phyloP scores from a whole-genome alignment of 2,113 vertebrate species.

The Callochromis pleurospilus region DNA sequence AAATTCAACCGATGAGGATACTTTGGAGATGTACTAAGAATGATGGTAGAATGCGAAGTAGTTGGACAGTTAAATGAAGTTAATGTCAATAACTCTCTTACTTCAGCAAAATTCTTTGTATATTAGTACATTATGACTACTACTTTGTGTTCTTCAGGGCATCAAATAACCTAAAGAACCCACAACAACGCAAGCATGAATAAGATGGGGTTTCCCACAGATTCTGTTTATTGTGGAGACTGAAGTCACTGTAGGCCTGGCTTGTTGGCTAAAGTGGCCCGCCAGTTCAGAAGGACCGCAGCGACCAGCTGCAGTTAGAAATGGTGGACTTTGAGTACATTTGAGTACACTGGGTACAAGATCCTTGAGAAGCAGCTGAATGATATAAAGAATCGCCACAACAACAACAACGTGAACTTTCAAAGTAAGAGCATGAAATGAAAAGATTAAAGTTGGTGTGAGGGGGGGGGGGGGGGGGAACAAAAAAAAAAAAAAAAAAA shows the following conservation, averaged over 20 bases:
- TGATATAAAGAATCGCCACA: not conserved
- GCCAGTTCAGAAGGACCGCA: not conserved
- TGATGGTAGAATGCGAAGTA: not conserved
- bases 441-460: not conserved
- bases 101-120: not conserved
- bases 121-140: not conserved
- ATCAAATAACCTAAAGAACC: not conserved
- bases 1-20: not conserved
- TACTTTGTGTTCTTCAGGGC: not conserved
- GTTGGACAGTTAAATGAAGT: not conserved
- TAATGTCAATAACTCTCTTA: not conserved
- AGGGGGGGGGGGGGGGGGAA: too few species aligned
- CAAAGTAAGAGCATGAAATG: not conserved
- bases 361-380: not conserved
- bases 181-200: not conserved
- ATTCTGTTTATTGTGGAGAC: not conserved
- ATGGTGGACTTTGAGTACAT: not conserved
- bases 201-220: not conserved
- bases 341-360: not conserved
- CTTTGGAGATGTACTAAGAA: not conserved
- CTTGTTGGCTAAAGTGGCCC: not conserved
- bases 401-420: not conserved
- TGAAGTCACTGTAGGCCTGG: not conserved
- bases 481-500: too few species aligned
- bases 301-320: not conserved